Evolutionary conservation across 1,140 invertebrate genomes (phyloP).

Genomic region (Adoxophyes honmai): DNA sequence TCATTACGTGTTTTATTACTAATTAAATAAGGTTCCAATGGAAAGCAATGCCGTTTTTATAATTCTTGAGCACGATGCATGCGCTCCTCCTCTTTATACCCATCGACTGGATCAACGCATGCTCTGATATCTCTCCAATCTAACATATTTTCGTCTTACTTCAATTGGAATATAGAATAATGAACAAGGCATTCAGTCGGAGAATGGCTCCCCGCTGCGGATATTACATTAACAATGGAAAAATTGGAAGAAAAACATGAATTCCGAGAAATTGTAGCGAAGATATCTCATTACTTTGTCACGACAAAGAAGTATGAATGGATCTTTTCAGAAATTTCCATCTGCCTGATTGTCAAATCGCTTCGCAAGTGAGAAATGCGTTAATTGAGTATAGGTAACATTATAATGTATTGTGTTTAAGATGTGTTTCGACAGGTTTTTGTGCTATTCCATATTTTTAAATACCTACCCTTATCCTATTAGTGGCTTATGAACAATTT

Average conservation of each 20-base stretch:
- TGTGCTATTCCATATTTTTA: background rate
- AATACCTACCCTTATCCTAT: background rate
- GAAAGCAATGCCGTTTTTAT: constrained; percentile 40
- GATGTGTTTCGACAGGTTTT: background rate
- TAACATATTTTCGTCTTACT: too few species aligned
- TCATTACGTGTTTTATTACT: too few species aligned
- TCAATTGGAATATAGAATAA: too few species aligned
- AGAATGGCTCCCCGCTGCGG: too few species aligned
- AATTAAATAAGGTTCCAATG: constrained; percentile 27
- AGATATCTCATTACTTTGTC: background rate
- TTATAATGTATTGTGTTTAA: background rate
- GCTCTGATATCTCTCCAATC: too few species aligned
- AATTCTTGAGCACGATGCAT: constrained; percentile 39
- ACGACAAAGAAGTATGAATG: background rate
- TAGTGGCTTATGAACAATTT: constrained; percentile 4
- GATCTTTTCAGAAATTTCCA: background rate
- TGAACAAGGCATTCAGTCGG: too few species aligned
- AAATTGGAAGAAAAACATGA: too few species aligned
- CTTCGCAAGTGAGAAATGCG: background rate
- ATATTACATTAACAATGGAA: too few species aligned
- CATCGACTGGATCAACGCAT: too few species aligned
- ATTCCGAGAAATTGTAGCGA: background rate
- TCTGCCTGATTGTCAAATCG: background rate
- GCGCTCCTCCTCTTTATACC: background rate
- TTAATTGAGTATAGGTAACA: background rate